A percentile compares a stretch with the other conserved stretches of the same genome.
These are phyloP conservation scores for Mustela lutreola DNA, from an alignment of 2,113 vertebrate species.

Conservation along the genomic window DNA sequence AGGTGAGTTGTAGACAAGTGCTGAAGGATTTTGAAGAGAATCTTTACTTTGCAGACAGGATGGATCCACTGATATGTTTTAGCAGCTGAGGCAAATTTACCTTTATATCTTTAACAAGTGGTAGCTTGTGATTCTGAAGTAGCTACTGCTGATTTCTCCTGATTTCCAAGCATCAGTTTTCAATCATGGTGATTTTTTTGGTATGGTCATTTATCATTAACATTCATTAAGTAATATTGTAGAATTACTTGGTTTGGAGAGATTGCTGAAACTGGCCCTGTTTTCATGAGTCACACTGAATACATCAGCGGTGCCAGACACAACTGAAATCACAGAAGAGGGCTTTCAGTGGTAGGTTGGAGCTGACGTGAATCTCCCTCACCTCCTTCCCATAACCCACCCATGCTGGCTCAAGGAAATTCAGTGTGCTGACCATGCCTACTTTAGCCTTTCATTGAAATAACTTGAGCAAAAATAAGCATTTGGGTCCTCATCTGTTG, in stretches of 20 bases:
- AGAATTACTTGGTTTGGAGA: background rate
- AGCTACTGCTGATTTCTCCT: background rate
- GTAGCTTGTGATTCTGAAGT: background rate
- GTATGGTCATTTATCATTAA: background rate
- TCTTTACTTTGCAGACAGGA: background rate
- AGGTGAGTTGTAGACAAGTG: background rate
- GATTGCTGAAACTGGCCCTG: slow-evolving; percentile 61
- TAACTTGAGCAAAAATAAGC: slow-evolving; percentile 87
- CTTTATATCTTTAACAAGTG: background rate
- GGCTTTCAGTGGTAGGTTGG: slow-evolving; percentile 77
- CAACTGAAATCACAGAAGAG: slow-evolving; percentile 82
- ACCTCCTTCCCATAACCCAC: slow-evolving; percentile 78
- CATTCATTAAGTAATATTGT: background rate
- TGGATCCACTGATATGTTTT: background rate
- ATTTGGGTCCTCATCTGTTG: slow-evolving; percentile 85
- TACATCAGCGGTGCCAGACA: slow-evolving; percentile 70
- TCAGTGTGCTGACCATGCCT: slow-evolving; percentile 72
- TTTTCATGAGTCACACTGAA: slow-evolving; percentile 83
- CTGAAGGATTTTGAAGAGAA: background rate
- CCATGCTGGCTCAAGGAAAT: slow-evolving; percentile 77
- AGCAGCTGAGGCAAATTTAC: background rate
- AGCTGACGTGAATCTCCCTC: slow-evolving; percentile 66
- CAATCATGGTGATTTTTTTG: background rate
- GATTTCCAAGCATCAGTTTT: background rate
- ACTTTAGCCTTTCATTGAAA: slow-evolving; percentile 85